A percentile compares a stretch with the other conserved stretches of the same genome.
phyloP scores from a whole-genome alignment of 2,113 vertebrate species.

The Megaceryle maxima region DNA sequence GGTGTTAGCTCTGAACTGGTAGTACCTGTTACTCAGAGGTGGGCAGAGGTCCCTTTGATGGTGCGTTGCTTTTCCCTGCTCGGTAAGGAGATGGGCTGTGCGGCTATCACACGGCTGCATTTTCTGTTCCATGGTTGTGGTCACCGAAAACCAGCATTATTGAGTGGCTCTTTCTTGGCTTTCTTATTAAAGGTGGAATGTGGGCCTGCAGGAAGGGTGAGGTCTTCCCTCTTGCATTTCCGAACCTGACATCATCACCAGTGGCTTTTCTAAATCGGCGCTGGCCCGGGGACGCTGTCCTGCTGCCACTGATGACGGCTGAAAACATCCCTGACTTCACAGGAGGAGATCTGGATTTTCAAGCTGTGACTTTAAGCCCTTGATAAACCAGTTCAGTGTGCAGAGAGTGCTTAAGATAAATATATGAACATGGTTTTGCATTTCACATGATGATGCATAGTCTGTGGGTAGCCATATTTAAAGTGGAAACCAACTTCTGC shows the following conservation, averaged over 20 bases:
- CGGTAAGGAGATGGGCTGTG: neutral
- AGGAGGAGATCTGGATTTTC: neutral
- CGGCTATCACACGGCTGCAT: neutral
- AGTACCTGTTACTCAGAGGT: neutral
- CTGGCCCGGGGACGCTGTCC: neutral
- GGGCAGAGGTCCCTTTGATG: neutral
- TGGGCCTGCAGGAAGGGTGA: slow-evolving; percentile 61
- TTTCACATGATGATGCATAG: fast-evolving
- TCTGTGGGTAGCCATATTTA: fast-evolving
- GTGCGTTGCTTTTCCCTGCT: neutral
- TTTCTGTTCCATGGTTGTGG: neutral
- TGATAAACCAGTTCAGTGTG: neutral
- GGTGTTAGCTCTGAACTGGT: neutral
- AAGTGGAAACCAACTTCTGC: neutral
- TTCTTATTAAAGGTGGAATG: slow-evolving; percentile 49
- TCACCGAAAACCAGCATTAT: neutral
- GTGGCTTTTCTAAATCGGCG: neutral
- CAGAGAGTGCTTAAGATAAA: neutral
- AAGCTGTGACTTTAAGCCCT: neutral
- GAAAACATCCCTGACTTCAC: neutral
- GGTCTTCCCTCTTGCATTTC: slow-evolving; percentile 9
- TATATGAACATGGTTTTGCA: neutral
- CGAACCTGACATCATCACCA: neutral
- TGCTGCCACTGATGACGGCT: neutral
- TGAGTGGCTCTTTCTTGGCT: slow-evolving; percentile 27